Base-by-base conservation (phyloP, 1,140 invertebrate genomes). In the Macrostomum lignano region DNA sequence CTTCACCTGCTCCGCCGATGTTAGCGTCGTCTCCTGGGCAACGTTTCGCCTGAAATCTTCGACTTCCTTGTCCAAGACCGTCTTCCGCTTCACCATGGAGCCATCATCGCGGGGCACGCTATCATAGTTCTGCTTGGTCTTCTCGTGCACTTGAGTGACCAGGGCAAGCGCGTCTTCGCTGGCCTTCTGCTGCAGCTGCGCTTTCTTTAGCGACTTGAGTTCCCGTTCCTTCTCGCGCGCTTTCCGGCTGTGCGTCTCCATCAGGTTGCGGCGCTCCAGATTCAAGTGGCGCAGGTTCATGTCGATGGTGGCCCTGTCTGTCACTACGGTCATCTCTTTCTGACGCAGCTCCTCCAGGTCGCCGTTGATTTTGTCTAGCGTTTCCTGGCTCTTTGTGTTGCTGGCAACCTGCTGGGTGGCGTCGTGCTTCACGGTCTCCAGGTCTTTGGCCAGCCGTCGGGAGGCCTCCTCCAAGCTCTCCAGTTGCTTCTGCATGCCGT, bases 1-100 rank as follows among this genome's bases (percentile, higher is more conserved):
- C 34, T 51, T 55, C 6, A 56, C 51, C 33, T 54, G 51, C 37
- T 58, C 52, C 5, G 53, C 51, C 13, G 49, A n/a, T n/a, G n/a
- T n/a, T n/a, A n/a, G n/a, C n/a, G n/a, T n/a, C n/a, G n/a, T n/a
- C n/a, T n/a, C n/a, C n/a, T n/a, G n/a, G n/a, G n/a, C n/a, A n/a
- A n/a, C n/a, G n/a, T n/a, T n/a, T n/a, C n/a, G n/a, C n/a, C n/a
- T n/a, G n/a, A n/a, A n/a, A n/a, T n/a, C n/a, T n/a, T n/a, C n/a
- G n/a, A n/a, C n/a, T n/a, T n/a, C n/a, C n/a, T n/a, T n/a, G n/a
- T n/a, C n/a, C n/a, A n/a, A n/a, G n/a, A n/a, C n/a, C n/a, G n/a
- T n/a, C n/a, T n/a, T n/a, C n/a, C n/a, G n/a, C n/a, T n/a, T n/a
- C n/a, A n/a, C n/a, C n/a, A n/a, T n/a, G n/a, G n/a, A n/a, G n/a